phyloP scores from a whole-genome alignment of 2,888 invertebrate species.

The Eilema depressum region DNA sequence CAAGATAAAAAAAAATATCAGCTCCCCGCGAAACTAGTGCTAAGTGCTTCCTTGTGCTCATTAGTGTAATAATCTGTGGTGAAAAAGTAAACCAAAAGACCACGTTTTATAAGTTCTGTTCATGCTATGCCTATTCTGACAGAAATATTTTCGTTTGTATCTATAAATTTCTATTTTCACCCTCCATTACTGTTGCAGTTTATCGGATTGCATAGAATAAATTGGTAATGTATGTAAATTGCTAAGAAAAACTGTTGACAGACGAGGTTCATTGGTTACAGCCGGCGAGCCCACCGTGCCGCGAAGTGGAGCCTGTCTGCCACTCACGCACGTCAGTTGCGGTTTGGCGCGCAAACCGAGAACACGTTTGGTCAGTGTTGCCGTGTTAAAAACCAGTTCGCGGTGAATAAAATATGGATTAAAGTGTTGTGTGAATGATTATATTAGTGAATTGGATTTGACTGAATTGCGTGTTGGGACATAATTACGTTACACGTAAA shows the following conservation, averaged over 20 bases:
- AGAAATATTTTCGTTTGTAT: background rate
- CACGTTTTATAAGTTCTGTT: conserved; percentile 12
- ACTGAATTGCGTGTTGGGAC: conserved; percentile 57
- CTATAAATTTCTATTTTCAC: background rate
- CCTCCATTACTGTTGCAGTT: conserved; percentile 33
- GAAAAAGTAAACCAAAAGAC: conserved; percentile 51
- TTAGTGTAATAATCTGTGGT: conserved; percentile 38
- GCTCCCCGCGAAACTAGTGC: conserved; percentile 51
- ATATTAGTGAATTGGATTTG: conserved; percentile 57
- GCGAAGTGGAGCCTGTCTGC: conserved; percentile 15
- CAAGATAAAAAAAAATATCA: conserved; percentile 46
- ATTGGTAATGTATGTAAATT: conserved; percentile 36
- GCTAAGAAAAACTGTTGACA: conserved; percentile 30
- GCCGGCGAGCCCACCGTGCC: conserved; percentile 32
- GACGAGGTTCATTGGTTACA: conserved; percentile 37
- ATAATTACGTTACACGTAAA: conserved; percentile 55
- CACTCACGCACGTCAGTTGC: conserved; percentile 60
- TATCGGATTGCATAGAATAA: conserved; percentile 22
- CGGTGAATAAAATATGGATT: conserved; percentile 50
- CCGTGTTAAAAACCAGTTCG: conserved; percentile 38
- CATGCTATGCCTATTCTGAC: background rate
- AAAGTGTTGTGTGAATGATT: conserved; percentile 58
- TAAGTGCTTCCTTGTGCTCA: conserved; percentile 59
- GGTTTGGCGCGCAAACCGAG: conserved; percentile 70
- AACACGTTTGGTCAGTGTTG: conserved; percentile 50